phyloP scores from a whole-genome alignment of 2,888 invertebrate species.

The Sinhomidia bicolor region DNA sequence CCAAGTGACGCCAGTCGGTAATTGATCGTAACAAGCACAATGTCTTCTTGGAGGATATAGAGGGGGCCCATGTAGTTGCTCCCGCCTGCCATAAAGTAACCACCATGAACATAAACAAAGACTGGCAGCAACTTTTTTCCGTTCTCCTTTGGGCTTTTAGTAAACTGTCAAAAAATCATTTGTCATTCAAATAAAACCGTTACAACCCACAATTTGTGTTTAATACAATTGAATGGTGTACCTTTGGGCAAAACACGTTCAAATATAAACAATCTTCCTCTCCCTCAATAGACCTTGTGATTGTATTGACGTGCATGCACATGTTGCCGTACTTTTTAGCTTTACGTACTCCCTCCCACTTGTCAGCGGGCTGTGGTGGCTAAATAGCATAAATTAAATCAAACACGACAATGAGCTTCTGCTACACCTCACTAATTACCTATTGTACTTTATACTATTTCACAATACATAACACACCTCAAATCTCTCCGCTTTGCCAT shows the following conservation, averaged over 20 bases:
- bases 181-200: not conserved
- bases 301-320: conserved; percentile 76
- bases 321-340: conserved; percentile 67
- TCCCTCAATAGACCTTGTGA: conserved; percentile 66
- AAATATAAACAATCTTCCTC: conserved; percentile 76
- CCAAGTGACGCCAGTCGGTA: conserved; percentile 64
- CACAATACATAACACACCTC: conserved; percentile 41
- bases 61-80: conserved; percentile 83
- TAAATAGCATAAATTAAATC: conserved; percentile 15
- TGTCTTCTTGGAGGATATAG: conserved; percentile 83
- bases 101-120: conserved; percentile 84
- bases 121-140: conserved; percentile 81
- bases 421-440: too few relatives aligned
- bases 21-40: conserved; percentile 75
- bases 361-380: conserved; percentile 67
- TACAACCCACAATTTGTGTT: not conserved
- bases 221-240: not conserved
- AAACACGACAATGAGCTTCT: too few relatives aligned
- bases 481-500: conserved; percentile 55
- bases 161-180: conserved; percentile 25
- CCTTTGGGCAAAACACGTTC: conserved; percentile 75
- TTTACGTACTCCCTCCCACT: conserved; percentile 72
- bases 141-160: not conserved
- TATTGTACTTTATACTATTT: too few relatives aligned
- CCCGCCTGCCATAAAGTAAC: conserved; percentile 84